Conservation (phyloP, 2,888 invertebrate species). For the Chrysotoxum bicinctum region DNA sequence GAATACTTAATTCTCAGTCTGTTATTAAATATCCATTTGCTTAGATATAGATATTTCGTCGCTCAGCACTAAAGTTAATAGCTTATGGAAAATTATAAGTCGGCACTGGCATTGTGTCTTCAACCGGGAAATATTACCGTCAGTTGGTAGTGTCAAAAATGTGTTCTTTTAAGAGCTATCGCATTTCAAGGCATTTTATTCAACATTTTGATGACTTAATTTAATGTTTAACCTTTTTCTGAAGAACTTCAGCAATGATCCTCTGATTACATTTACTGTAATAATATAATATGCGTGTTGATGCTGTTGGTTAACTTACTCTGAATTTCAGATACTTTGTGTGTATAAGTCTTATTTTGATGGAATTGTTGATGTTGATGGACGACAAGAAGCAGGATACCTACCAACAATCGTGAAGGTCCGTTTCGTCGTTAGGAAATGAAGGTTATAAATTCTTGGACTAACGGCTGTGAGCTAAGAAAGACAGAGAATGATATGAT, state of each 20-base stretch:
- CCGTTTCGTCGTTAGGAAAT: neutral
- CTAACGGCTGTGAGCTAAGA: neutral
- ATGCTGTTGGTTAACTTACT: neutral
- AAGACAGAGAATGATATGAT: neutral
- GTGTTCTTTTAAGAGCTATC: conserved; percentile 8
- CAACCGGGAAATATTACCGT: conserved; percentile 27
- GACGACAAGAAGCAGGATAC: neutral
- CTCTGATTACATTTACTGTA: conserved; percentile 42
- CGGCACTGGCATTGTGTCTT: conserved; percentile 4
- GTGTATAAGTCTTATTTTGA: neutral
- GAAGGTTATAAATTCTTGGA: conserved; percentile 3
- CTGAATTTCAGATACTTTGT: neutral
- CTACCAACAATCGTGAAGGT: neutral
- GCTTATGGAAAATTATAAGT: conserved; percentile 1
- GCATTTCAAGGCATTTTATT: neutral
- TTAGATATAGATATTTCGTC: conserved; percentile 11
- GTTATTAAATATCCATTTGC: conserved; percentile 56
- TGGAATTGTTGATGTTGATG: neutral
- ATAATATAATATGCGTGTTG: conserved; percentile 27
- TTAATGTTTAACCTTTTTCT: conserved; percentile 4
- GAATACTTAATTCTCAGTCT: conserved; percentile 12
- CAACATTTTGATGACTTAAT: conserved; percentile 21
- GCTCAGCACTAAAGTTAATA: neutral
- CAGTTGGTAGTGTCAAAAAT: conserved; percentile 19
- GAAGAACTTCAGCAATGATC: conserved; percentile 32